phyloP scores from a whole-genome alignment of 2,113 vertebrate species.

The Plotosus lineatus region DNA sequence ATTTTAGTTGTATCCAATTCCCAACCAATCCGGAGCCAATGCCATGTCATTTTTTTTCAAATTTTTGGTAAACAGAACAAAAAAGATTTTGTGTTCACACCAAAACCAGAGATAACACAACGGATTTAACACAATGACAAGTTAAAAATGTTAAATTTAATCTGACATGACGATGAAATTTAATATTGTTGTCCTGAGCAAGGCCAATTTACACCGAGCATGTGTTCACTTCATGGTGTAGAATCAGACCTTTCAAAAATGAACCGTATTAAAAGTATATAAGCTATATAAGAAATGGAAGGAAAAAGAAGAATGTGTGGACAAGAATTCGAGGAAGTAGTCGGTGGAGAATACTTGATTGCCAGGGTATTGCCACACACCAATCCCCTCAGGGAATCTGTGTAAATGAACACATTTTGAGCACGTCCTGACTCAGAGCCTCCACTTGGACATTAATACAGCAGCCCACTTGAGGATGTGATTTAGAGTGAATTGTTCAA shows the following conservation, averaged over 20 bases:
- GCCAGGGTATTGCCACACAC: conserved; percentile 56
- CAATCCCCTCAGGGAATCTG: conserved; percentile 58
- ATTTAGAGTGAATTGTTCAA: conserved; percentile 35
- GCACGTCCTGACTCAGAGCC: conserved; percentile 54
- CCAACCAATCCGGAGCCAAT: too few relatives aligned
- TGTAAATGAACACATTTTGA: conserved; percentile 61
- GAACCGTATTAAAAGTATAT: neutral
- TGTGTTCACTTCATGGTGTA: neutral
- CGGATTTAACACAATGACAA: neutral
- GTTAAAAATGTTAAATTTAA: neutral
- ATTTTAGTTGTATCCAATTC: too few relatives aligned
- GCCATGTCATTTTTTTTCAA: conserved; percentile 16
- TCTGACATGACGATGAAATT: neutral
- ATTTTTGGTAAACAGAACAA: neutral
- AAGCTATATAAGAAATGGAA: conserved; percentile 3
- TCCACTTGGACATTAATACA: conserved; percentile 58
- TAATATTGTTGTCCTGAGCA: neutral
- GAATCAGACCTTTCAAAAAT: neutral
- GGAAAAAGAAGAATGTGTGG: conserved; percentile 21
- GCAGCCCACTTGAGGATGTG: conserved; percentile 43
- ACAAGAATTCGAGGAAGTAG: conserved; percentile 24
- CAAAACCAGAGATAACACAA: neutral
- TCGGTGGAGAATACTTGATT: conserved; percentile 56
- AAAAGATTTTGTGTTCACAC: neutral
- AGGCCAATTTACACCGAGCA: neutral